Conservation (phyloP, 2,113 vertebrate genomes). For the Nanorana parkeri region DNA sequence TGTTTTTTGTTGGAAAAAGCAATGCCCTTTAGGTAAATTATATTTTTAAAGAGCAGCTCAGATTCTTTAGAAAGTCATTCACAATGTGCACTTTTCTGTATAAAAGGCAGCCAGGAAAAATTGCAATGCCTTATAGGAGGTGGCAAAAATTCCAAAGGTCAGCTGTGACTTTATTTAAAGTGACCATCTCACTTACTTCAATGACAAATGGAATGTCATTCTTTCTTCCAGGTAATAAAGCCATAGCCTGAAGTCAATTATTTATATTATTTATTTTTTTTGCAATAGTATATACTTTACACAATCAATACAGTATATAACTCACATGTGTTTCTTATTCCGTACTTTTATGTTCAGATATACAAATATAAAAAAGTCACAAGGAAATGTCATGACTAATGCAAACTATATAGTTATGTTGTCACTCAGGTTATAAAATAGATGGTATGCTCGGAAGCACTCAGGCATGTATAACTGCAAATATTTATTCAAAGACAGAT, state of each 20-base stretch:
- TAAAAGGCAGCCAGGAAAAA: slow-evolving; percentile 37
- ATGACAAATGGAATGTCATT: slow-evolving; percentile 12
- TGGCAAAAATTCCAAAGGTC: slow-evolving; percentile 37
- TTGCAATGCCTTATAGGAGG: slow-evolving; percentile 21
- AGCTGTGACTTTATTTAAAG: slow-evolving; percentile 32
- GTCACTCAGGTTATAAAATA: slow-evolving; percentile 37
- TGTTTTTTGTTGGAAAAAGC: slow-evolving; percentile 18
- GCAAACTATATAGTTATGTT: slow-evolving; percentile 28
- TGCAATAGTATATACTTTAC: not conserved
- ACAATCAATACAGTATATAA: slow-evolving; percentile 17
- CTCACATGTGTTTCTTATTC: not conserved
- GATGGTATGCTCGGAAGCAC: slow-evolving; percentile 31
- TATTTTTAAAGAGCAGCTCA: slow-evolving; percentile 21
- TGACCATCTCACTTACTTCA: not conserved
- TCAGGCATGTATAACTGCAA: not conserved
- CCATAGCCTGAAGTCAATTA: not conserved
- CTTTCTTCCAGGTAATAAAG: not conserved
- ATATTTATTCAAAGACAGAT: slow-evolving; percentile 39
- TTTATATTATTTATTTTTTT: not conserved
- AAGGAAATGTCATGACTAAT: slow-evolving; percentile 27
- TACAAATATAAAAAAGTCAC: slow-evolving; percentile 16
- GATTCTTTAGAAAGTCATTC: slow-evolving; percentile 18
- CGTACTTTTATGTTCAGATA: not conserved
- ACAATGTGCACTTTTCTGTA: slow-evolving; percentile 13
- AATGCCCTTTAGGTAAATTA: slow-evolving; percentile 37